Base-by-base conservation (phyloP, 2,797 vertebrate genomes). In the Brachyrhaphis roseni region DNA sequence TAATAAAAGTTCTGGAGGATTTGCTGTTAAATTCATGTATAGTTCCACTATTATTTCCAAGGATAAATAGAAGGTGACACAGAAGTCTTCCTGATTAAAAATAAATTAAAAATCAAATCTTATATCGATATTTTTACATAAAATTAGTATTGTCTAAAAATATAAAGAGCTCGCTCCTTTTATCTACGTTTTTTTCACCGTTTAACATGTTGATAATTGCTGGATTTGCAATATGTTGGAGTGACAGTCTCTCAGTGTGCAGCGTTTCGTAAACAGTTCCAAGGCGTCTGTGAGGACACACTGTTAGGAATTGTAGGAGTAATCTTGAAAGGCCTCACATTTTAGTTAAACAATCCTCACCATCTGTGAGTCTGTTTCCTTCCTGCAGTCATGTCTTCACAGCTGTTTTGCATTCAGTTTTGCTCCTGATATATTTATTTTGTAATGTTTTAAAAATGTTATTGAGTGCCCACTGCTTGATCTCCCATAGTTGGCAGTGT, bases 401-500 rank as follows among this genome's bases (percentile, higher is more conserved):
- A 87, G 82, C 85, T 86, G 84, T 74, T 81, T 77, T n/a, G 47
- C 77, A 80, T 85, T 79, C 11, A 53, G 26, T 39, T 64, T 64
- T 7, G 1, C 3, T 62, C 43, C n/a, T 12, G 23, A 5, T 51
- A 31, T 45, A 11, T 41, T 8, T 26, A 66, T 31, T 28, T 62
- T 73, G 0, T 12, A 34, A 36, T 39, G 18, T 74, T 51, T 39
- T 55, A 26, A 2, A 20, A 15, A 39, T 39, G n/a, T 39, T 64
- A 49, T 55, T 77, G 12, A 66, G 1, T 71, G 41, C 72, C 1
- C 8, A 2, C 73, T n/a, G 34, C 76, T 0, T 85, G 46, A 59
- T 51, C 10, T 72, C 45, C 20, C 5, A 45, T 89, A 98, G 97
- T 74, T 98, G 92, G 95, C 93, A 0, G 92, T 97, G 79, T 98